Base-by-base conservation (phyloP, 2,797 vertebrate genomes). In the Silurus aristotelis region DNA sequence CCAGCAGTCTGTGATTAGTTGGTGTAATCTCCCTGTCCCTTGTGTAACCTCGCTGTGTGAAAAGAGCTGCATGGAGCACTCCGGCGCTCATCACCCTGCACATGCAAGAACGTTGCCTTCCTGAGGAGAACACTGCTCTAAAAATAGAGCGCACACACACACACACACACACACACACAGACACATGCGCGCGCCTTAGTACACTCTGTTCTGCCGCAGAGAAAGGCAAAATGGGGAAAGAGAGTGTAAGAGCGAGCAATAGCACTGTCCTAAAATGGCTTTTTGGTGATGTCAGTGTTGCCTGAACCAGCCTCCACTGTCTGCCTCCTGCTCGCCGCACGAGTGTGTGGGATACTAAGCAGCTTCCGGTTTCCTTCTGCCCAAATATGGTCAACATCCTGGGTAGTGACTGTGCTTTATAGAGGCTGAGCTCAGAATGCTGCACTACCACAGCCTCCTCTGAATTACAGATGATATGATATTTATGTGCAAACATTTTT, bases 141-240 rank as follows among this genome's bases (percentile, higher is more conserved):
- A 93, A 95, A 95, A 95, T 95, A 95, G 94, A 93, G 85, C 27
- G 86, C 3, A 89, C 68, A 71, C 38, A 22, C 91, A 82, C 43
- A 22, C 91, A 82, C 43, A 22, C 91, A 82, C 43, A 31, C 27
- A 87, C 3, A 89, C 68, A 70, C 31, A 22, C 91, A 82, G n/a
- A n/a, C n/a, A n/a, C n/a, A n/a, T n/a, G n/a, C n/a, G n/a, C 43
- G 85, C 92, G 85, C 92, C 90, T 91, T 83, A 83, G 89, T 88
- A 60, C 79, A 87, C 82, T 80, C 38, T 75, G 83, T 80, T 88
- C 83, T 77, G 73, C 85, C 7, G 75, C 84, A 83, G 81, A 80
- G 60, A 48, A 55, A 72, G 8, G 58, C 67, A 48, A 83, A 67
- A 75, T 38, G 72, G 61, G 82, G 76, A 67, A 83, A 56, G 60